Conservation (phyloP, 2,888 invertebrate species). For the Blera fallax region DNA sequence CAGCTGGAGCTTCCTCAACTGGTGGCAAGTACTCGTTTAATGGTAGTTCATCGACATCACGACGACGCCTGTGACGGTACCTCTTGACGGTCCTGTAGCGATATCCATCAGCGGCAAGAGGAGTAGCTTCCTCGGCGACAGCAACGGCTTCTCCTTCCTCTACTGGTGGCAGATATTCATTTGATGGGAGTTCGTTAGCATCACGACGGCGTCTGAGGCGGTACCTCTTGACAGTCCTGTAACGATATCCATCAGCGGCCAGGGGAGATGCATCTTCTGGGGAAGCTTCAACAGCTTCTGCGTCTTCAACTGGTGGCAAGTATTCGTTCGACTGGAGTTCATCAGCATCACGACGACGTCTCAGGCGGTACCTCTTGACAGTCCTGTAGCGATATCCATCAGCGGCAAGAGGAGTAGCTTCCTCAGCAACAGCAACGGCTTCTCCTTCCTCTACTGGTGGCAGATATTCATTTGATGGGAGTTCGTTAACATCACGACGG, state of each 20-base stretch:
- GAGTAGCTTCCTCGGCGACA: slow-evolving; percentile 36
- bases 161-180: slow-evolving; percentile 54
- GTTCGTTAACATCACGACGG: slow-evolving; percentile 75
- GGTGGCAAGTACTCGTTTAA: slow-evolving; percentile 72
- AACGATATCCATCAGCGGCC: slow-evolving; percentile 44
- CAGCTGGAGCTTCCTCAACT: slow-evolving; percentile 25
- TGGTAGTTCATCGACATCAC: slow-evolving; percentile 76
- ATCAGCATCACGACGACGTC: slow-evolving; percentile 76
- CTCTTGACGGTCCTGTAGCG: slow-evolving; percentile 76
- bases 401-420: slow-evolving; percentile 70
- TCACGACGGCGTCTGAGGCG: slow-evolving; percentile 47
- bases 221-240: slow-evolving; percentile 30
- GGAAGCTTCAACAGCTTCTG: slow-evolving; percentile 39
- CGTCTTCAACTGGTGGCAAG: slow-evolving; percentile 73
- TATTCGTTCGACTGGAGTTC: slow-evolving; percentile 74
- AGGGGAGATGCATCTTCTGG: slow-evolving; percentile 3
- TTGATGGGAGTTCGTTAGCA: slow-evolving; percentile 28
- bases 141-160: slow-evolving; percentile 41
- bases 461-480: slow-evolving; percentile 44
- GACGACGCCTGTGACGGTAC: slow-evolving; percentile 72
- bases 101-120: slow-evolving; percentile 77
- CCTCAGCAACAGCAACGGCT: slow-evolving; percentile 45
- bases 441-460: slow-evolving; percentile 45
- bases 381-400: slow-evolving; percentile 79
- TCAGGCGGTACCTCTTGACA: slow-evolving; percentile 75